These are phyloP conservation scores for Cyaniris semiargus DNA, from an alignment of 2,888 invertebrate genomes.

Conservation along the genomic window DNA sequence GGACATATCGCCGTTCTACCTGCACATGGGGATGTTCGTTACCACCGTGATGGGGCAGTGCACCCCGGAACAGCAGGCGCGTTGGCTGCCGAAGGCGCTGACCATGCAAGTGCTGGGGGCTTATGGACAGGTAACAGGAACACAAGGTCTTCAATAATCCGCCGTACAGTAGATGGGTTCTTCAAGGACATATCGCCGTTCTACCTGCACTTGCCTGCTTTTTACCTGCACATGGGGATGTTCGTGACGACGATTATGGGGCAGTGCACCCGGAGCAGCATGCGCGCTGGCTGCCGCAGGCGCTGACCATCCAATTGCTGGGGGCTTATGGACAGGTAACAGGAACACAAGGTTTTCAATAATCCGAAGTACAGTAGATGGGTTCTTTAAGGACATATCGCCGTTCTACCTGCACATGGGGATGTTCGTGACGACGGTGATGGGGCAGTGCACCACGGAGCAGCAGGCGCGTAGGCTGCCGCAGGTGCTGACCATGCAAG, in stretches of 20 bases:
- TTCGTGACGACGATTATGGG: too few species aligned
- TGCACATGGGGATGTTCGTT: constrained; percentile 95
- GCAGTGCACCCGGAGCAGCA: constrained; percentile 92
- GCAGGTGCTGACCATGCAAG: constrained; percentile 81
- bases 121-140: constrained; percentile 76
- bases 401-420: constrained; percentile 88
- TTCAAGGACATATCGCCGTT: too few species aligned
- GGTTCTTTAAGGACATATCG: constrained; percentile 81
- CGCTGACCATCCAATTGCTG: constrained; percentile 83
- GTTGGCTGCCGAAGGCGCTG: constrained; percentile 90
- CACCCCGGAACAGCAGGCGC: constrained; percentile 89
- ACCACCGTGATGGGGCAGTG: constrained; percentile 92
- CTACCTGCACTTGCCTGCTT: too few species aligned
- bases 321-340: constrained; percentile 94
- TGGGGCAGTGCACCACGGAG: constrained; percentile 90
- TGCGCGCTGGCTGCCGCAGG: constrained; percentile 89
- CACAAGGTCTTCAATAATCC: too few species aligned
- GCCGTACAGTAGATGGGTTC: too few species aligned
- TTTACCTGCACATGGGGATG: too few species aligned
- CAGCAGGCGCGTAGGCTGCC: constrained; percentile 92
- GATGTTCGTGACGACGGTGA: constrained; percentile 94
- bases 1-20: constrained; percentile 84
- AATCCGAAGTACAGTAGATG: constrained; percentile 54
- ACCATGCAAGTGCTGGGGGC: constrained; percentile 78
- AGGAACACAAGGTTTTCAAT: constrained; percentile 51